Evolutionary conservation across 2,797 vertebrate species (phyloP).

Genomic region (Myripristis jacobus): DNA sequence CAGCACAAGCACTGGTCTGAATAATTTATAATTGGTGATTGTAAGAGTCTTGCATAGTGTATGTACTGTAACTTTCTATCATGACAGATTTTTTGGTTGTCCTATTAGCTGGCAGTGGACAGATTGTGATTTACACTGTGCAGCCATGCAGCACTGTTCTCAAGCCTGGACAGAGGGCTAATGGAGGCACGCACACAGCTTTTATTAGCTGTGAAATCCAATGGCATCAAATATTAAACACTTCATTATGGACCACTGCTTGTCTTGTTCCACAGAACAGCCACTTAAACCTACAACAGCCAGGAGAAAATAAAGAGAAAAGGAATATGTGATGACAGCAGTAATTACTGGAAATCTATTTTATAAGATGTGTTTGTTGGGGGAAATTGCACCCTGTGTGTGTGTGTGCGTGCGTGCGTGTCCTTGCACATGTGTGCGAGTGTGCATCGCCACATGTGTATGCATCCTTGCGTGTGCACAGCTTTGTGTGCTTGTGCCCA

Average conservation of each 20-base stretch:
- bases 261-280: constrained; percentile 80
- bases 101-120: constrained; percentile 71
- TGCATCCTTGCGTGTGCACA: not conserved
- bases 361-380: constrained; percentile 64
- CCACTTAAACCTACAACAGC: constrained; percentile 83
- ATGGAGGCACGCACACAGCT: constrained; percentile 78
- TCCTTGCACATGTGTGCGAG: constrained; percentile 3
- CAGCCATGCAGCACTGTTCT: constrained; percentile 68
- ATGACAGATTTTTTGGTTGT: constrained; percentile 67
- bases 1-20: constrained; percentile 65
- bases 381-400: constrained; percentile 35
- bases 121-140: constrained; percentile 78
- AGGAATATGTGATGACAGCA: constrained; percentile 70
- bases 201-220: constrained; percentile 86
- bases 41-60: constrained; percentile 56
- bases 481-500: constrained; percentile 29
- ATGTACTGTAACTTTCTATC: constrained; percentile 62
- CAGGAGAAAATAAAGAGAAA: constrained; percentile 75
- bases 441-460: constrained; percentile 9
- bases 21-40: constrained; percentile 74
- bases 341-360: constrained; percentile 80
- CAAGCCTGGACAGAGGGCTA: constrained; percentile 74
- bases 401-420: constrained; percentile 10
- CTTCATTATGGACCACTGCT: constrained; percentile 82
- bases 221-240: constrained; percentile 86